Evolutionary conservation across 2,888 invertebrate species (phyloP).

Genomic region (Alloplasta piceator): DNA sequence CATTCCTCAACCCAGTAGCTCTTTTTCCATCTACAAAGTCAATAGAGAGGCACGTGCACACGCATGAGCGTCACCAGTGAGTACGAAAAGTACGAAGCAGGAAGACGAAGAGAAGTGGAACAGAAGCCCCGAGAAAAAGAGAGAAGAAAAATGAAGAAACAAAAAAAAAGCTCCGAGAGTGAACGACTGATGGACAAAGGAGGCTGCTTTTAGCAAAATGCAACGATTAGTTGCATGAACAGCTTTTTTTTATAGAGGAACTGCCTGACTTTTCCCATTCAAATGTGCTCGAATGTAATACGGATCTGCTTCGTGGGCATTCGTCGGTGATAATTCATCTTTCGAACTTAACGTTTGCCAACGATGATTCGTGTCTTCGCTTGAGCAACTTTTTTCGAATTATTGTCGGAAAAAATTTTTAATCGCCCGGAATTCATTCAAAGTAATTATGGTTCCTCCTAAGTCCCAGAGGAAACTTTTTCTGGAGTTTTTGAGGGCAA

Average conservation of each 20-base stretch:
- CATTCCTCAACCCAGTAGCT: conserved; percentile 18
- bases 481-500: too few relatives aligned
- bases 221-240: conserved; percentile 40
- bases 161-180: conserved; percentile 16
- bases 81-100: conserved; percentile 18
- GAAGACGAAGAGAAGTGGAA: conserved; percentile 37
- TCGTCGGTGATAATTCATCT: too few relatives aligned
- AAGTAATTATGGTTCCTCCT: too few relatives aligned
- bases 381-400: too few relatives aligned
- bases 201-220: conserved; percentile 48
- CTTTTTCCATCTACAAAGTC: conserved; percentile 56
- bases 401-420: too few relatives aligned
- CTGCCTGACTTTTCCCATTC: background rate
- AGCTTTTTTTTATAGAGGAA: conserved; percentile 1
- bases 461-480: too few relatives aligned
- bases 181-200: conserved; percentile 32
- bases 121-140: conserved; percentile 30
- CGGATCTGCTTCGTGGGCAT: too few relatives aligned
- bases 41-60: conserved; percentile 54
- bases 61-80: conserved; percentile 56
- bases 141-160: conserved; percentile 13
- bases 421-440: too few relatives aligned
- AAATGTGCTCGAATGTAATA: background rate
- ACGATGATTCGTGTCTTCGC: too few relatives aligned
- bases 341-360: too few relatives aligned